Evolutionary conservation across 1,140 invertebrate genomes (phyloP), one percentile per base, ranked within the genome.

Genomic region (Drosophila busckii): DNA sequence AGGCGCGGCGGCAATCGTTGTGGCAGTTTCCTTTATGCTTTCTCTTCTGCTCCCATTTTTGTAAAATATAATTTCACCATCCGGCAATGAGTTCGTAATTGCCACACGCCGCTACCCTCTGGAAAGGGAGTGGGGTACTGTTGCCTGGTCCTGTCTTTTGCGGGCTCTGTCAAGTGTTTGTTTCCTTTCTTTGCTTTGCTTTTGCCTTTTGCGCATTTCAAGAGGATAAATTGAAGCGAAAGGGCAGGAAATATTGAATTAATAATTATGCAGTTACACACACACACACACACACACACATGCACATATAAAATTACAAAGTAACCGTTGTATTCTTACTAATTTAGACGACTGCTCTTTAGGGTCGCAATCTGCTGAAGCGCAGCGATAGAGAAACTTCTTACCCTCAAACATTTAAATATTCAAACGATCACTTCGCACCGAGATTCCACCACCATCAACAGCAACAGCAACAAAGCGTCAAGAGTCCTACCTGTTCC

Each of bases 361-460:
- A 8, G 40, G 53, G 68, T 56, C 16, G 58, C 31, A 38, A 54
- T 56, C 50, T 56, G 29, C 59, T 71, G 48, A 64, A 78, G 59
- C 75, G 75, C 62, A 46, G 54, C 70, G 56, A 10, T n/a, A 3
- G 8, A 29, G 48, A 65, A 37, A 23, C 32, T 25, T 53, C 7
- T 7, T 7, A 16, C 26, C 31, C 28, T 31, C 16, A 16, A 69
- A 31, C 70, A 75, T 75, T 82, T 80, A 80, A 58, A 53, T 70
- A 82, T 80, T 65, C 75, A 80, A 80, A 80, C 76, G 65, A 80
- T 80, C 75, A 56, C 75, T 80, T 80, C 45, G 62, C 73, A 66
- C 75, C 32, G 75, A 66, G 75, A 82, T 82, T 82, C 60, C 56
- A 82, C 75, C 75, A 82, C 75, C 65, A 55, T 45, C 50, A 28